Base-by-base conservation (phyloP, 2,113 vertebrate genomes). In the Calidris pygmaea region DNA sequence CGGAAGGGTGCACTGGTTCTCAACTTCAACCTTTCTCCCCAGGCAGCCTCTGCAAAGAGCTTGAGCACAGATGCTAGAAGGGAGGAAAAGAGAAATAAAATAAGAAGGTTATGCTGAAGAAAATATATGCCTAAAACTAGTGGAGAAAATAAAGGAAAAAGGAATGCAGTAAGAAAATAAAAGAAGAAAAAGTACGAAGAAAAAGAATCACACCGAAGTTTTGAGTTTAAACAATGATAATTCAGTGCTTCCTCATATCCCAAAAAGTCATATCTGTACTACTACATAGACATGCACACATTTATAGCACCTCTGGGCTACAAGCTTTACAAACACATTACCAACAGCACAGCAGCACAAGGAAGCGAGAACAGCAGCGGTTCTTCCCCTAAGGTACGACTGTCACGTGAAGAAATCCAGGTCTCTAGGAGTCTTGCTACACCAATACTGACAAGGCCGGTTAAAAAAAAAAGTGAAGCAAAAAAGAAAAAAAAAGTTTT, bases 391-490 rank as follows among this genome's bases (percentile, higher is more conserved):
- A 45, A 32, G 12, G 5, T 41, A 34, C 9, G 17, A 21, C 7
- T n/a, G 17, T 7, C 63, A 68, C 59, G 37, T 8, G 12, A 39
- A 56, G 43, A 47, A 83, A 72, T 23, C 29, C 37, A 62, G 34
- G 45, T 65, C 50, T 66, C 52, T 9, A 58, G 78, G 34, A 82
- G 12, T 26, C 41, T 39, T 5, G 4, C 4, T 26, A 68, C 14
- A 52, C 26, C 62, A 70, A 2, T 10, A 39, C 27, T 14, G 34
- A 56, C 30, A 87, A 52, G 7, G 13, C 8, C 50, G 5, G 12
- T 12, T 9, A 18, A 1, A 7, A 41, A 10, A 3, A 8, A 14
- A 4, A 3, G 3, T 6, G 30, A 20, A 22, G 45, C 43, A 21
- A 12, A 55, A 29, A 6, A 23, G 27, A 6, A 23, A 22, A 1